Base-by-base conservation (phyloP, 2,113 vertebrate species). In the Amblyornis subalaris region DNA sequence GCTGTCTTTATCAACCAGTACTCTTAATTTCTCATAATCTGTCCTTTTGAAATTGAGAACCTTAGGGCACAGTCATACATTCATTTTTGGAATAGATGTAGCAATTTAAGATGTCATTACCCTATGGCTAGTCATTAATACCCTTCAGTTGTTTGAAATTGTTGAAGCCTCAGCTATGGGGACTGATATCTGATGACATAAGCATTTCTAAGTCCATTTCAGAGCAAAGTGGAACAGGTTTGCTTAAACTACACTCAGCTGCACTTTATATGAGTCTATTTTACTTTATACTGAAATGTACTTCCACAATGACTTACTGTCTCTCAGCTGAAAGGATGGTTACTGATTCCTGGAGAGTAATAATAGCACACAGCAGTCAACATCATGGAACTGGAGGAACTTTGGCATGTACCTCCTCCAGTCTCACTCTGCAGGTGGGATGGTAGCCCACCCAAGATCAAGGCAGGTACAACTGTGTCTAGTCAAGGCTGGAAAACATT, bases 1-100 rank as follows among this genome's bases (percentile, higher is more conserved):
- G 77, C 53, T 96, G 84, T 74, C 96, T 92, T 71, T 75, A 87
- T 45, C 50, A 94, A 67, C 40, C 31, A 88, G 15, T 91, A 65
- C n/a, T 85, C 88, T 85, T 96, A 91, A 95, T 96, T 96, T 94
- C 88, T 95, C 62, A 75, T 96, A 91, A 93, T 96, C 88, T 89
- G 33, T 93, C 58, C 89, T 89, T 95, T 82, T 91, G 62, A 96
- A 96, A 93, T 72, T 75, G 65, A 85, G 74, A 94, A 88, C 90
- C 90, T 91, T 79, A 85, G 78, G 93, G 90, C 81, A 96, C 85
- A 95, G 40, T 85, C 45, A 57, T 57, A 70, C 50, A 91, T 78
- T 88, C 48, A 85, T 91, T 94, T 94, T 64, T 89, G 36, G 95
- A 94, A 95, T 89, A 88, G 85, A 88, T 93, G 78, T 82, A 93